Conservation (phyloP, 2,888 invertebrate genomes). For the Diplazon laetatorius region DNA sequence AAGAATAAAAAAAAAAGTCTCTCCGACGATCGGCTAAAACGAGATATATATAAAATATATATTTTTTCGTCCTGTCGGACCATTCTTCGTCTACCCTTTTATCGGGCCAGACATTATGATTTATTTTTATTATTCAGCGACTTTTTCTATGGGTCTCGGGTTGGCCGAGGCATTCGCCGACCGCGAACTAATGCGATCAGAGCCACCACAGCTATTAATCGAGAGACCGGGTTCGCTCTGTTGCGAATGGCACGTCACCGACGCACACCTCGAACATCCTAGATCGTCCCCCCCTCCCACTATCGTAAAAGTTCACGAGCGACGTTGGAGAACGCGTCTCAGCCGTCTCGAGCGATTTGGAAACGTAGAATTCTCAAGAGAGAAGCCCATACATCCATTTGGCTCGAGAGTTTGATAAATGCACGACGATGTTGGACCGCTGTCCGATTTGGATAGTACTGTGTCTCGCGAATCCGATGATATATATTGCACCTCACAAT, state of each 20-base stretch:
- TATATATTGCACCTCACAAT: not conserved
- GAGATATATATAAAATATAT: slow-evolving; percentile 7
- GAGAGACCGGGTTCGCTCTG: slow-evolving; percentile 41
- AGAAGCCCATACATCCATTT: too few relatives aligned
- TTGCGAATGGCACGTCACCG: slow-evolving; percentile 26
- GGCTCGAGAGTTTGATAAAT: slow-evolving; percentile 55
- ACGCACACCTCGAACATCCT: slow-evolving; percentile 39
- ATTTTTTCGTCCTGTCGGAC: slow-evolving; percentile 24
- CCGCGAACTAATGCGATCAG: slow-evolving; percentile 50
- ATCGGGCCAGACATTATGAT: slow-evolving; percentile 48
- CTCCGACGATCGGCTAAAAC: slow-evolving; percentile 14
- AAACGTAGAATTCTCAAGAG: too few relatives aligned
- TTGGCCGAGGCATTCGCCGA: slow-evolving; percentile 15
- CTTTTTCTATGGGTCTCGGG: not conserved
- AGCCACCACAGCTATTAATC: slow-evolving; percentile 57
- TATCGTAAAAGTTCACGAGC: slow-evolving; percentile 58
- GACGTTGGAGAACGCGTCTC: slow-evolving; percentile 8
- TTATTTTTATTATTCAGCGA: slow-evolving; percentile 52
- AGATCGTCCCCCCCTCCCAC: slow-evolving; percentile 42
- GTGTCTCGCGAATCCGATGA: not conserved
- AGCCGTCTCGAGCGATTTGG: too few relatives aligned
- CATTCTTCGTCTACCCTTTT: slow-evolving; percentile 42
- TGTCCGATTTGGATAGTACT: slow-evolving; percentile 15
- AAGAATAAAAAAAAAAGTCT: slow-evolving; percentile 3
- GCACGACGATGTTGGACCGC: slow-evolving; percentile 15